A percentile compares a stretch with the other conserved stretches of the same genome.
Evolutionary conservation across 2,888 invertebrate species (phyloP).

Genomic region (Macrosiphum euphorbiae): DNA sequence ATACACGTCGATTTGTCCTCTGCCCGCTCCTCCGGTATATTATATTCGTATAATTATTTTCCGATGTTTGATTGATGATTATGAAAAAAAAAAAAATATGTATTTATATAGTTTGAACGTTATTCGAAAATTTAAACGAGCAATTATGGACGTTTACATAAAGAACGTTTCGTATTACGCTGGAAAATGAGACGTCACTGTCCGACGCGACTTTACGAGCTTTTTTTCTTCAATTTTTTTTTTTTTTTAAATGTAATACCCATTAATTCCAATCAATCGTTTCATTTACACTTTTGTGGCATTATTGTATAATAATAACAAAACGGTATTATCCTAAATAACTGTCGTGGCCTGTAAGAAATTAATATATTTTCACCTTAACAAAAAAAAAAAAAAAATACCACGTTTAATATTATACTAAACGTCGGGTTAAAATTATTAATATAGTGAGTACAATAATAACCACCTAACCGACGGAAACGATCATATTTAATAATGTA

Average conservation of each 20-base stretch:
- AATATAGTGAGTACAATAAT: background rate
- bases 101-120: background rate
- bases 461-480: background rate
- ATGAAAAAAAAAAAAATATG: background rate
- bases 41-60: background rate
- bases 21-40: background rate
- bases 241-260: background rate
- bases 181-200: background rate
- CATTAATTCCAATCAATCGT: slow-evolving; percentile 24
- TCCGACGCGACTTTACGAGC: background rate
- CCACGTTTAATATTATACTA: background rate
- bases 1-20: background rate
- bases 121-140: background rate
- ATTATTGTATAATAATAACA: background rate
- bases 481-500: slow-evolving; percentile 1
- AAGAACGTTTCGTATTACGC: background rate
- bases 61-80: background rate
- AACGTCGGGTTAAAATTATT: background rate
- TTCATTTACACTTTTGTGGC: background rate
- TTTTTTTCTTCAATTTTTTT: background rate
- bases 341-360: background rate
- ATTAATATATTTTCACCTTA: background rate
- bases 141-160: background rate
- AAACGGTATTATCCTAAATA: background rate
- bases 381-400: background rate